Conservation (phyloP, 2,113 vertebrate genomes). For the Hydrochoerus hydrochaeris region DNA sequence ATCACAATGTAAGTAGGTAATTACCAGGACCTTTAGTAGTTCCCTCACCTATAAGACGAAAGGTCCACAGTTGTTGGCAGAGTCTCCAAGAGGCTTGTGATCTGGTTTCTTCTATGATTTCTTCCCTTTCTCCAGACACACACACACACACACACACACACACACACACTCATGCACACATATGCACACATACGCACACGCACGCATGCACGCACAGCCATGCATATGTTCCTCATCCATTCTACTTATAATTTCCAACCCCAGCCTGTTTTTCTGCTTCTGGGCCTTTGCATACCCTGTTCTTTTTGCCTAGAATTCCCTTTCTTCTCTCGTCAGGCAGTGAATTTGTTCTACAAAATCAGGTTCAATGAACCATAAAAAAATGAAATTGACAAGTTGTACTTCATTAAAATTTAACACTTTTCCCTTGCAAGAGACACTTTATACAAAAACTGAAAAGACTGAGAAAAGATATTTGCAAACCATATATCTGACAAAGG, state of each 20-base stretch:
- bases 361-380: background rate
- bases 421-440: background rate
- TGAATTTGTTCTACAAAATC: background rate
- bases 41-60: background rate
- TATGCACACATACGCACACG: background rate
- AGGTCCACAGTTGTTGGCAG: too few species aligned
- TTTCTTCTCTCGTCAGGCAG: background rate
- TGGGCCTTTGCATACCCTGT: background rate
- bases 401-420: background rate
- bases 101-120: background rate
- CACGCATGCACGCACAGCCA: background rate
- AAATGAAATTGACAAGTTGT: background rate
- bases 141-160: background rate
- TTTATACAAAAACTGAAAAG: conserved; percentile 25
- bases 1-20: background rate
- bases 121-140: too few species aligned
- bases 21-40: background rate
- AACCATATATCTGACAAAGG: background rate
- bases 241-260: background rate
- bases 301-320: background rate
- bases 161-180: too few species aligned
- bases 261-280: background rate
- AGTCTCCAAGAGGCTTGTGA: background rate
- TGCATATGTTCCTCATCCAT: background rate
- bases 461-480: background rate